phyloP scores from a whole-genome alignment of 1,140 invertebrate genomes.

The Odontomachus brunneus region DNA sequence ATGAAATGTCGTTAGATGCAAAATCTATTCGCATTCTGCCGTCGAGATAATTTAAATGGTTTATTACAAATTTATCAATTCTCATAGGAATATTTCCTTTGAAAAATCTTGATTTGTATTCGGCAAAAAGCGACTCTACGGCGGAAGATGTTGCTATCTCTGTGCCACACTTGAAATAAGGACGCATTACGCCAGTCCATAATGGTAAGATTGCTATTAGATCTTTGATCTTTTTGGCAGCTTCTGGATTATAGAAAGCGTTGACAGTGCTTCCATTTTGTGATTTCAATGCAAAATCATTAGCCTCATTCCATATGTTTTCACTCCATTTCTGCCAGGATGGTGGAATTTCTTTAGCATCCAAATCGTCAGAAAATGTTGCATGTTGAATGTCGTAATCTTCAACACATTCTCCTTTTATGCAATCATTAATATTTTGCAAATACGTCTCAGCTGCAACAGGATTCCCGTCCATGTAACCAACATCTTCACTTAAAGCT shows the following conservation, averaged over 20 bases:
- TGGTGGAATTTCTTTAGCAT: too few relatives aligned
- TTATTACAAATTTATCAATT: constrained; percentile 16
- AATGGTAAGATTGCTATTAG: too few relatives aligned
- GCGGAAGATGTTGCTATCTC: constrained; percentile 5
- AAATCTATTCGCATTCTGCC: constrained; percentile 12
- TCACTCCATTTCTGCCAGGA: too few relatives aligned
- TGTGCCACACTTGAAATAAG: too few relatives aligned
- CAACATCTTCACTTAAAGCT: constrained; percentile 10
- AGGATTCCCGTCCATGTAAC: background rate
- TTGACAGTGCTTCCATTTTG: too few relatives aligned
- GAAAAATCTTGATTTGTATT: constrained; percentile 1
- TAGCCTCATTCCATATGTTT: too few relatives aligned
- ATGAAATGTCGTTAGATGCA: background rate
- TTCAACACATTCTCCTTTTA: background rate
- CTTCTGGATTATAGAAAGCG: too few relatives aligned
- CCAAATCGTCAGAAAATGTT: too few relatives aligned
- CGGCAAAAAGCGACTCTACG: constrained; percentile 8
- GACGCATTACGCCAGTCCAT: too few relatives aligned
- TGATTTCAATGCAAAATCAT: too few relatives aligned
- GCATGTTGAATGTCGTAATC: too few relatives aligned
- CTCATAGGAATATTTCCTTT: constrained; percentile 12
- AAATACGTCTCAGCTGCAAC: background rate
- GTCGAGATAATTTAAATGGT: constrained; percentile 5
- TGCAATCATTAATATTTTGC: background rate
- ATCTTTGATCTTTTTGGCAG: too few relatives aligned